Conservation (phyloP, 2,888 invertebrate species). For the Andrena bucephala region DNA sequence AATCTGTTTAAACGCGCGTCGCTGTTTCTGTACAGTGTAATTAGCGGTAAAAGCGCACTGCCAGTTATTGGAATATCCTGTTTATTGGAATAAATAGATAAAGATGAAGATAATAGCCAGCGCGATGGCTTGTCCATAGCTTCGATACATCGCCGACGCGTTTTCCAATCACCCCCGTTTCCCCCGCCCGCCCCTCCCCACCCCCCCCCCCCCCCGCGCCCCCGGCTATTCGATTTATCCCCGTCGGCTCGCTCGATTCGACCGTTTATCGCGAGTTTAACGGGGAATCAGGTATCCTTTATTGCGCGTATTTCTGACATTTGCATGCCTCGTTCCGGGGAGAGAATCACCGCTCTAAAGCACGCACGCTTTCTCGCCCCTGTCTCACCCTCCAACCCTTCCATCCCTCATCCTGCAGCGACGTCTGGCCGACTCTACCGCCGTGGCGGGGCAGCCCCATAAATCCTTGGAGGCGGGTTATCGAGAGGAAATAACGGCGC, state of each 20-base stretch:
- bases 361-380: background rate
- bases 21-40: too few relatives aligned
- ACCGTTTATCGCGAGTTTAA: constrained; percentile 33
- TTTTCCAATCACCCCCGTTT: background rate
- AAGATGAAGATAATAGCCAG: background rate
- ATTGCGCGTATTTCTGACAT: constrained; percentile 32
- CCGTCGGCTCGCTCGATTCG: background rate
- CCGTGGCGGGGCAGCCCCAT: constrained; percentile 17
- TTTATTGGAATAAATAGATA: too few relatives aligned
- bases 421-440: background rate
- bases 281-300: constrained; percentile 31
- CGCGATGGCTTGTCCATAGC: background rate
- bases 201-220: too few relatives aligned
- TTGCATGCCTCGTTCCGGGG: background rate
- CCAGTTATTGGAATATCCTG: too few relatives aligned
- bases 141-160: background rate
- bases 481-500: constrained; percentile 36
- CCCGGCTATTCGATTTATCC: constrained; percentile 13
- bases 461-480: constrained; percentile 49
- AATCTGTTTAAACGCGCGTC: too few relatives aligned
- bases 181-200: too few relatives aligned
- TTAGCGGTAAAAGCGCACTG: too few relatives aligned
- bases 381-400: background rate
- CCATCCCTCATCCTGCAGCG: background rate
- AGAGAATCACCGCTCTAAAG: constrained; percentile 33